A percentile compares a stretch with the other conserved stretches of the same genome.
Evolutionary conservation across 2,888 invertebrate genomes (phyloP).

Genomic region (Metacarcinus magister): DNA sequence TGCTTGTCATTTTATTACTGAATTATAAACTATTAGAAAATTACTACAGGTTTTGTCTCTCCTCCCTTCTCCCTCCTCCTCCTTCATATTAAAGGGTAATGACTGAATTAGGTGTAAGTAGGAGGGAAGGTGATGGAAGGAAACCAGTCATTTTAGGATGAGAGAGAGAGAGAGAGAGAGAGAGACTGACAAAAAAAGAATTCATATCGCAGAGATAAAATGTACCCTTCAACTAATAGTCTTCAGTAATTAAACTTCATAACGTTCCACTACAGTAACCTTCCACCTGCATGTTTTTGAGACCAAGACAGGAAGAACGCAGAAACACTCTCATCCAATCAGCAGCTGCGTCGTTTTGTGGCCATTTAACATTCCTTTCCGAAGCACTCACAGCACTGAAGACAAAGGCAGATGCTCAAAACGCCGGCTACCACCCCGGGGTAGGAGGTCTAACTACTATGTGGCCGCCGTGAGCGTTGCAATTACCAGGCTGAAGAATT

Average conservation of each 20-base stretch:
- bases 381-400: neutral
- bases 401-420: neutral
- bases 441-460: neutral
- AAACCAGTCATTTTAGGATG: too few relatives aligned
- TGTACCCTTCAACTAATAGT: too few relatives aligned
- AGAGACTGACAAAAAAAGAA: neutral
- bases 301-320: neutral
- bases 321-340: constrained; percentile 42
- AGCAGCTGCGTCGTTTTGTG: neutral
- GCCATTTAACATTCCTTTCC: constrained; percentile 42
- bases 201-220: neutral
- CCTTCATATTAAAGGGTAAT: too few relatives aligned
- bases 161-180: too few relatives aligned
- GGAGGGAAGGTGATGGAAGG: too few relatives aligned
- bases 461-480: neutral
- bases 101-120: too few relatives aligned
- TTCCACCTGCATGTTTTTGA: neutral
- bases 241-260: neutral
- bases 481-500: neutral
- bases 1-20: too few relatives aligned
- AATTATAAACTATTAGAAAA: too few relatives aligned
- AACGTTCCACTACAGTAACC: neutral
- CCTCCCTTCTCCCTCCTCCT: too few relatives aligned
- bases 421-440: neutral
- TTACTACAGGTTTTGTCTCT: too few relatives aligned